A percentile compares a stretch with the other conserved stretches of the same genome.
phyloP scores from a whole-genome alignment of 1,140 invertebrate genomes.

The Drosophila takahashii region DNA sequence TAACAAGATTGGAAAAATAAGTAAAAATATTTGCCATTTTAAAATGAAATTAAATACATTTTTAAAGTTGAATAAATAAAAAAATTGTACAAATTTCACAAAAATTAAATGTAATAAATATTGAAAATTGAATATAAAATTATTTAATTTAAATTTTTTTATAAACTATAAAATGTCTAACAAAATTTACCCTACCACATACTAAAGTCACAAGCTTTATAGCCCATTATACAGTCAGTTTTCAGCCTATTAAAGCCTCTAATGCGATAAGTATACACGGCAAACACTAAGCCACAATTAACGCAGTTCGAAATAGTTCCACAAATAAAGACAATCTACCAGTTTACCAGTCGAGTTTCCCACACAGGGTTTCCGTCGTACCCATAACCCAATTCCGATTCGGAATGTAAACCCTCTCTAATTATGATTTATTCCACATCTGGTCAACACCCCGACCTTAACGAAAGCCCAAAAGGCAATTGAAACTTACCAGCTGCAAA shows the following conservation, averaged over 20 bases:
- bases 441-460: constrained; percentile 19
- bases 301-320: constrained; percentile 10
- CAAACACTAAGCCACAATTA: constrained; percentile 12
- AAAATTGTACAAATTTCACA: too few species aligned
- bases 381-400: constrained; percentile 39
- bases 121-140: too few species aligned
- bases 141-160: too few species aligned
- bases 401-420: constrained; percentile 25
- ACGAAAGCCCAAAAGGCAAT: constrained; percentile 27
- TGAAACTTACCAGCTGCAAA: constrained; percentile 27
- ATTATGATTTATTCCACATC: constrained; percentile 42
- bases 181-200: too few species aligned
- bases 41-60: too few species aligned
- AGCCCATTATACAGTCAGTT: background rate
- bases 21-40: background rate
- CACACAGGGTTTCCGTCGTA: constrained; percentile 12
- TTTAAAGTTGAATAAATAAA: too few species aligned
- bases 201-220: too few species aligned
- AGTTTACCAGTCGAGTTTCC: constrained; percentile 13
- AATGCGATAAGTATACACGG: constrained; percentile 22
- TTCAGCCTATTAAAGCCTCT: background rate
- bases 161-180: too few species aligned
- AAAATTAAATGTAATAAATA: too few species aligned
- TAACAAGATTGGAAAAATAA: background rate
- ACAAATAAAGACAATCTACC: constrained; percentile 15